Evolutionary conservation across 2,113 vertebrate genomes (phyloP), one percentile per base, ranked within the genome.

Genomic region (Psettodes erumei): DNA sequence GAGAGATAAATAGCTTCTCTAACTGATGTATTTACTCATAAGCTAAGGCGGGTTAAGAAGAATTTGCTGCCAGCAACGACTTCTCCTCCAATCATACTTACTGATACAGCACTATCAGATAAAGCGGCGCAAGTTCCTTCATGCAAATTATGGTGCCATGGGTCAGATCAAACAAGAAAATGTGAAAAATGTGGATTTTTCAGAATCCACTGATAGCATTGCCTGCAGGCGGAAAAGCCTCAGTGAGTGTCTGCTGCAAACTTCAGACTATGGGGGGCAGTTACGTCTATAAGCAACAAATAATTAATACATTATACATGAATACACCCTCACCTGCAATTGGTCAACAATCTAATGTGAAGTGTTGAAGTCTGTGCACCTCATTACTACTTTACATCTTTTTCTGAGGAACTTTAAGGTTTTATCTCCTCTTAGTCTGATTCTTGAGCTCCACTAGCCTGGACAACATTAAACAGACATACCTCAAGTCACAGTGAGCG

Each of bases 71-170:
- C 11, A 61, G 82, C 89, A 79, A 75, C 37, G 67, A 35, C 21
- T 64, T 63, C 50, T 58, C 61, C 8, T 6, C 38, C 59, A 80
- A 63, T 89, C 70, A 68, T 32, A 71, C 58, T 6, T 16, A 65
- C 72, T 56, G 59, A 79, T 86, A 63, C 45, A 58, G 47, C 7
- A 2, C 28, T 61, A 84, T 85, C 83, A 81, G 84, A 90, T 86
- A 69, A 87, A 91, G 77, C 6, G 7, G 21, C 4, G 3, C 89
- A 84, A 76, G 88, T 85, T 82, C 68, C 68, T 30, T 92, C 88
- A 65, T 62, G 91, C 74, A 75, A 55, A 83, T 78, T 19, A 51
- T 77, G 30, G 42, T 54, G 71, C 43, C 45, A 75, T 12, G 59
- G 71, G 80, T 88, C 51, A 83, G 27, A 78, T 56, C 0, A 5